These are phyloP conservation scores for Momotus momota DNA, from an alignment of 2,797 vertebrate genomes.

Conservation along the genomic window DNA sequence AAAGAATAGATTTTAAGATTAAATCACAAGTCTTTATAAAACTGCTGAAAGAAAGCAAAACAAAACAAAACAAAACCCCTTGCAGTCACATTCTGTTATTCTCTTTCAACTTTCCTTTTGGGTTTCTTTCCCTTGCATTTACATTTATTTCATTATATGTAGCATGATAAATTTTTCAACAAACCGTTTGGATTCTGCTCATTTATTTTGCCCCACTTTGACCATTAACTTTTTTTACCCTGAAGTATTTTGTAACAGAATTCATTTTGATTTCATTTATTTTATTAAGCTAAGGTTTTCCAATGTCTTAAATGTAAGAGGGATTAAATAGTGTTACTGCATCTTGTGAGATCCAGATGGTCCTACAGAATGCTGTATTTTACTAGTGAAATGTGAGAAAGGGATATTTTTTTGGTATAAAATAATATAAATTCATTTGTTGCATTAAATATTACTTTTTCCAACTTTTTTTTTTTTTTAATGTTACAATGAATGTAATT, in stretches of 20 bases:
- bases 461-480: neutral
- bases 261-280: neutral
- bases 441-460: neutral
- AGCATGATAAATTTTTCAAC: constrained; percentile 19
- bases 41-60: neutral
- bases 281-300: neutral
- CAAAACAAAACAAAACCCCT: neutral
- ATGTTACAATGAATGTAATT: neutral
- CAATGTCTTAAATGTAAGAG: neutral
- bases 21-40: neutral
- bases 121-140: neutral
- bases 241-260: neutral
- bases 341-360: neutral
- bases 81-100: neutral
- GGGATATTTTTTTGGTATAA: neutral
- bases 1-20: neutral
- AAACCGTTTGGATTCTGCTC: neutral
- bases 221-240: neutral
- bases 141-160: constrained; percentile 13
- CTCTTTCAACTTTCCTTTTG: neutral
- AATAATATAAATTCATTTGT: neutral
- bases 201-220: neutral
- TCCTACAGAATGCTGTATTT: neutral
- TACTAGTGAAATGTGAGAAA: neutral
- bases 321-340: neutral